Evolutionary conservation across 2,113 vertebrate species (phyloP).

Genomic region (Phyllostomus hastatus): DNA sequence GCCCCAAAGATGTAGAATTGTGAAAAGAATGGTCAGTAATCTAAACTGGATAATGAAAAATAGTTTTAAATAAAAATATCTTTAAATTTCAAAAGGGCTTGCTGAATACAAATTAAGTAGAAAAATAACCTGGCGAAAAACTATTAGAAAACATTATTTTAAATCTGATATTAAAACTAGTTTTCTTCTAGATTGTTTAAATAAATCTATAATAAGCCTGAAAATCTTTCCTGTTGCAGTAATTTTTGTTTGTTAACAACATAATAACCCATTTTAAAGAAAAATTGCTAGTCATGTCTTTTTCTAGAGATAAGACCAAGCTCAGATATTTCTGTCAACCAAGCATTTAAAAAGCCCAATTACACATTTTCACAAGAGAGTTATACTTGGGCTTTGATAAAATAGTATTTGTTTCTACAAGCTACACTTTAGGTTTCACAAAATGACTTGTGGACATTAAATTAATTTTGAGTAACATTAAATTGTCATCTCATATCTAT

Average conservation of each 20-base stretch:
- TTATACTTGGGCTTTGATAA: neutral
- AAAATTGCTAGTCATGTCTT: neutral
- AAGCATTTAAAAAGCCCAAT: neutral
- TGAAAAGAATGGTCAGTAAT: neutral
- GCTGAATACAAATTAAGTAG: neutral
- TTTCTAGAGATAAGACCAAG: slow-evolving; percentile 22
- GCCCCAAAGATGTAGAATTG: neutral
- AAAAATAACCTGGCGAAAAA: neutral
- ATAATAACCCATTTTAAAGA: slow-evolving; percentile 5
- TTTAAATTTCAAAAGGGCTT: slow-evolving; percentile 18
- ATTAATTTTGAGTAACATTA: slow-evolving; percentile 18
- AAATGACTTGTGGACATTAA: neutral
- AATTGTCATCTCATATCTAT: neutral
- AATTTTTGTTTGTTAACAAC: slow-evolving; percentile 15
- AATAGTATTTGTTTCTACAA: neutral
- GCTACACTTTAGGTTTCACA: neutral
- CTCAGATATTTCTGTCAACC: neutral
- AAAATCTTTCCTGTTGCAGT: neutral
- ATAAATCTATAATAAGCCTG: neutral
- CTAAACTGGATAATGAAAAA: neutral
- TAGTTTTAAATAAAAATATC: neutral
- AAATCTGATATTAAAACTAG: slow-evolving; percentile 16
- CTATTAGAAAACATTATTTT: neutral
- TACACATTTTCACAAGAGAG: neutral
- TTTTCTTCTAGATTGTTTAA: slow-evolving; percentile 11